Conservation (phyloP, 2,113 vertebrate species). For the Lophura nycthemera region DNA sequence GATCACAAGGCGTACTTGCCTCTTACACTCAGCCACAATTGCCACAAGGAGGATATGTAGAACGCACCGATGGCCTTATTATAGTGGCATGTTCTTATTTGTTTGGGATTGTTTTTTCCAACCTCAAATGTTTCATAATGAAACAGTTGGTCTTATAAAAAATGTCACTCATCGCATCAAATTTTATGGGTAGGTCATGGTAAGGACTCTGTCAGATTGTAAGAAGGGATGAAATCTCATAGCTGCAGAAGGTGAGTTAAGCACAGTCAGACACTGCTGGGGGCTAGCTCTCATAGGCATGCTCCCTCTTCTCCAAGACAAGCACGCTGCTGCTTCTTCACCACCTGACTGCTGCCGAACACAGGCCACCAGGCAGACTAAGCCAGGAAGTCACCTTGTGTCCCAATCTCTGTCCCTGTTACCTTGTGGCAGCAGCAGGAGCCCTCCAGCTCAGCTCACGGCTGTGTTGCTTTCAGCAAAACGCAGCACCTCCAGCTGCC, state of each 20-base stretch:
- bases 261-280: neutral
- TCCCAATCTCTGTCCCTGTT: neutral
- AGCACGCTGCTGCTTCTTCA: neutral
- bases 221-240: accelerated
- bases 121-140: constrained; percentile 51
- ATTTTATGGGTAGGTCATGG: constrained; percentile 34
- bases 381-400: neutral
- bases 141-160: constrained; percentile 42
- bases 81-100: constrained; percentile 39
- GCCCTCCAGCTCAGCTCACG: neutral
- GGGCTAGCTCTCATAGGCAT: neutral
- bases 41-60: constrained; percentile 41
- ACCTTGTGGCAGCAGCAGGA: neutral
- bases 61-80: neutral
- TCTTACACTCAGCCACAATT: constrained; percentile 31
- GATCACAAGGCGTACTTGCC: constrained; percentile 50
- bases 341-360: neutral
- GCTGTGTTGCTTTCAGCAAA: neutral
- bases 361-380: neutral
- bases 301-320: neutral
- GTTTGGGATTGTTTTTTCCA: constrained; percentile 23
- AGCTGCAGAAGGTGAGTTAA: neutral
- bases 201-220: constrained; percentile 30
- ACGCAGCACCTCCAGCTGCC: neutral
- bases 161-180: constrained; percentile 17